Evolutionary conservation across 2,888 invertebrate species (phyloP).

Genomic region (Cephus nigrinus): DNA sequence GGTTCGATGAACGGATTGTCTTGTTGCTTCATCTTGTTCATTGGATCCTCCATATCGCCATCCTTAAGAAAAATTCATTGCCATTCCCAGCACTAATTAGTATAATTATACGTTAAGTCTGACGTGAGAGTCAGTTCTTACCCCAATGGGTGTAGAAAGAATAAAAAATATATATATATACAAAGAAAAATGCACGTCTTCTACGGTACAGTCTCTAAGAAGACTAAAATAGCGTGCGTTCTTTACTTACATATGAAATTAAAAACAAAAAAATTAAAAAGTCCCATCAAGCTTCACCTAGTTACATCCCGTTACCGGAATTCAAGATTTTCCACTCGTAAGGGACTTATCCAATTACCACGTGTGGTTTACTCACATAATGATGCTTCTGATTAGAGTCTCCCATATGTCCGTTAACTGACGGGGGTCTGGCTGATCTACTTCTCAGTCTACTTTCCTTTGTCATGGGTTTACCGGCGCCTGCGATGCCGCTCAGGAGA

Average conservation of each 20-base stretch:
- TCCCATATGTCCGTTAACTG: constrained; percentile 69
- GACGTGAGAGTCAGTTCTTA: neutral
- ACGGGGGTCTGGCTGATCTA: constrained; percentile 75
- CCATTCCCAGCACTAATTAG: too few relatives aligned
- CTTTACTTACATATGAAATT: too few relatives aligned
- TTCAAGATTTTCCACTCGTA: neutral
- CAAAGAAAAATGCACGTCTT: too few relatives aligned
- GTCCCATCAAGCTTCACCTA: too few relatives aligned
- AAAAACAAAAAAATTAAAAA: too few relatives aligned
- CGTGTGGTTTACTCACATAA: constrained; percentile 71
- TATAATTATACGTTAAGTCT: neutral
- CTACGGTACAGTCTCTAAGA: too few relatives aligned
- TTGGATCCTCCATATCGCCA: constrained; percentile 84
- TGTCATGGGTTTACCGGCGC: constrained; percentile 77
- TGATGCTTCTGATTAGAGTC: constrained; percentile 76
- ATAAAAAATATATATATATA: too few relatives aligned
- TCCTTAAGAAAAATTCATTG: constrained; percentile 70
- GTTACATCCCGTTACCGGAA: too few relatives aligned
- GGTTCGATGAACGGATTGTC: constrained; percentile 95
- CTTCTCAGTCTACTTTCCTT: constrained; percentile 87
- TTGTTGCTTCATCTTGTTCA: constrained; percentile 84
- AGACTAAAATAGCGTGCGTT: too few relatives aligned
- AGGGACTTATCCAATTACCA: neutral
- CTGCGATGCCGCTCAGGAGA: constrained; percentile 79
- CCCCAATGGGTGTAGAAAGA: too few relatives aligned